Percentiles rank a stretch among this genome's conserved stretches.
Evolutionary conservation across 2,113 vertebrate species (phyloP).

Genomic region (Odobenus rosmarus): DNA sequence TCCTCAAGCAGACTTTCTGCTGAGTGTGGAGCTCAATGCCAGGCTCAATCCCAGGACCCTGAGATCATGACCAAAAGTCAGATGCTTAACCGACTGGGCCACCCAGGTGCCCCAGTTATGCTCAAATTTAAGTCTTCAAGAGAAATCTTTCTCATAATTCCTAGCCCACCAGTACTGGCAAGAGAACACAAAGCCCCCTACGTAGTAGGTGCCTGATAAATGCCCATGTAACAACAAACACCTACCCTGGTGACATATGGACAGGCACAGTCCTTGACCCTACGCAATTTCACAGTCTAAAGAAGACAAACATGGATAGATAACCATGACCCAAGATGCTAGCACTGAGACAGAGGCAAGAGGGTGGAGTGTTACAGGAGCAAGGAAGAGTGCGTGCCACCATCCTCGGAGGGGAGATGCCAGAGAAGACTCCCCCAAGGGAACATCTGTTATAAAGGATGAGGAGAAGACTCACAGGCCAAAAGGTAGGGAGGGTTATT

Average conservation of each 20-base stretch:
- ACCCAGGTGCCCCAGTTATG: background rate
- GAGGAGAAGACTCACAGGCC: background rate
- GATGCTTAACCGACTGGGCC: background rate
- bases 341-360: background rate
- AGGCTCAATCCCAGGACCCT: too few species aligned
- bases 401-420: too few species aligned
- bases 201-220: background rate
- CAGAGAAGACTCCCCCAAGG: background rate
- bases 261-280: background rate
- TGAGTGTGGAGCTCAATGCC: too few species aligned
- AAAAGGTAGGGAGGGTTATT: background rate
- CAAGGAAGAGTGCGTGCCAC: fast-evolving
- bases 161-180: background rate
- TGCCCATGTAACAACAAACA: background rate
- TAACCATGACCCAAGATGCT: background rate
- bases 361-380: background rate
- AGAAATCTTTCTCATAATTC: background rate
- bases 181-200: background rate
- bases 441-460: background rate
- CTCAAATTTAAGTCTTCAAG: background rate
- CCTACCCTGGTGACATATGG: background rate
- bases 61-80: background rate
- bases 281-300: background rate
- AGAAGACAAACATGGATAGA: background rate
- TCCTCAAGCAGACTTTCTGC: too few species aligned